Percentiles rank a stretch among this genome's conserved stretches.
Conservation (phyloP, 2,113 vertebrate species). For the Vulpes vulpes region DNA sequence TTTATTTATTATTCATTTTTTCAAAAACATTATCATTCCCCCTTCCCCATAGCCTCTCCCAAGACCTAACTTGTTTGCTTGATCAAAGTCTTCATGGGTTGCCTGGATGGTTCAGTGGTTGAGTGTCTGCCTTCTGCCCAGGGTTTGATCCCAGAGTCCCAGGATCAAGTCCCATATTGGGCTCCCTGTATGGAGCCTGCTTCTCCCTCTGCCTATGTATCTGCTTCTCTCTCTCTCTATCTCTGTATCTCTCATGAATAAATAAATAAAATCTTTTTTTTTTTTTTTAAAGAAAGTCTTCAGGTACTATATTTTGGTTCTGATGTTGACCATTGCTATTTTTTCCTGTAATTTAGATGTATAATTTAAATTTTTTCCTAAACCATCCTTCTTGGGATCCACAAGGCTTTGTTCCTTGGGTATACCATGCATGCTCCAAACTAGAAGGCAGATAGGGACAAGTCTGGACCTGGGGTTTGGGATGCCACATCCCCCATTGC, state of each 20-base stretch:
- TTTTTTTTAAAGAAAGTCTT: background rate
- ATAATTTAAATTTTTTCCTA: background rate
- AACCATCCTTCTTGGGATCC: no score
- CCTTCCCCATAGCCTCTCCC: no score
- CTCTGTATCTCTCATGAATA: no score
- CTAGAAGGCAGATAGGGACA: background rate
- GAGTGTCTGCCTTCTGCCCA: no score
- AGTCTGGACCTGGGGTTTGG: background rate
- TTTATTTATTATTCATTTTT: background rate
- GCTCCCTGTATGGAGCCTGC: no score
- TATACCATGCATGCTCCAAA: background rate
- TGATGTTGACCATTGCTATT: background rate
- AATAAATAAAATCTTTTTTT: no score
- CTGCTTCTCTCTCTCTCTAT: no score
- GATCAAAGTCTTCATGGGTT: background rate
- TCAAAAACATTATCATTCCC: background rate
- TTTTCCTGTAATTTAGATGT: background rate
- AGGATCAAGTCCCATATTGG: no score
- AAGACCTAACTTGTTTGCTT: background rate
- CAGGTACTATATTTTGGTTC: background rate
- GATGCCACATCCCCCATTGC: fast-evolving
- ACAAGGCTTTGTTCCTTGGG: fast-evolving
- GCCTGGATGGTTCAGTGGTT: no score
- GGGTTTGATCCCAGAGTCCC: no score
- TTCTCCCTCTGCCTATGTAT: no score